Evolutionary conservation across 2,113 vertebrate genomes (phyloP).

Genomic region (Coryphaenoides rupestris): DNA sequence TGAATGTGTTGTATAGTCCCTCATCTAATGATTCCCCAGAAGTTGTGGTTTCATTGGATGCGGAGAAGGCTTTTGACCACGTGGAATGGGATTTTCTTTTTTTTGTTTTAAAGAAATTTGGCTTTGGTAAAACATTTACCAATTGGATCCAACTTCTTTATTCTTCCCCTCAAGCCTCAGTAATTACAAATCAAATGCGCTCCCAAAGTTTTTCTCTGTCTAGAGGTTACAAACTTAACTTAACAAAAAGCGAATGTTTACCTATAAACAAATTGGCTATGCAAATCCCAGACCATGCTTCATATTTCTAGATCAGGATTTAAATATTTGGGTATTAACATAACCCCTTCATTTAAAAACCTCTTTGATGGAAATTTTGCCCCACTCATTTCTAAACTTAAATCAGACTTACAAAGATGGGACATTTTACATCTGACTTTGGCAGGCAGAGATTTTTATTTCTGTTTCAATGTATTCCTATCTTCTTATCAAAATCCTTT

Average conservation of each 20-base stretch:
- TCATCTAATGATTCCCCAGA: neutral
- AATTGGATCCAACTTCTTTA: constrained; percentile 10
- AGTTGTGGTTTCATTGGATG: neutral
- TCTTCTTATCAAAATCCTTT: neutral
- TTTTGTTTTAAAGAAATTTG: constrained; percentile 1
- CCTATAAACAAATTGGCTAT: constrained; percentile 1
- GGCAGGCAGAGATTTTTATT: constrained; percentile 5
- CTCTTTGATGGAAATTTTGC: constrained; percentile 3
- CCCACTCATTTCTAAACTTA: constrained; percentile 1
- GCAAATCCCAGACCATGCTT: neutral
- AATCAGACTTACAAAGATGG: constrained; percentile 4
- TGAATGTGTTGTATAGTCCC: constrained; percentile 1
- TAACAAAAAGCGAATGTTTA: constrained; percentile 7
- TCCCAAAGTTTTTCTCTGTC: neutral
- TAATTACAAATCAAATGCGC: constrained; percentile 1
- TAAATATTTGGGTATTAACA: constrained; percentile 15
- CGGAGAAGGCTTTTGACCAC: constrained; percentile 19
- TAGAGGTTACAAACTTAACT: constrained; percentile 16
- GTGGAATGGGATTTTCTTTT: constrained; percentile 22
- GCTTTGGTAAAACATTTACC: constrained; percentile 1
- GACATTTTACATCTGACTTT: neutral
- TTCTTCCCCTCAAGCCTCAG: constrained; percentile 2
- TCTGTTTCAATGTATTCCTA: constrained; percentile 12
- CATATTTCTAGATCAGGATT: neutral
- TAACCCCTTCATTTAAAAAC: neutral